These are phyloP conservation scores for Pocillopora meandrina DNA, from an alignment of 92 coral and sea anemone species.

Conservation along the genomic window DNA sequence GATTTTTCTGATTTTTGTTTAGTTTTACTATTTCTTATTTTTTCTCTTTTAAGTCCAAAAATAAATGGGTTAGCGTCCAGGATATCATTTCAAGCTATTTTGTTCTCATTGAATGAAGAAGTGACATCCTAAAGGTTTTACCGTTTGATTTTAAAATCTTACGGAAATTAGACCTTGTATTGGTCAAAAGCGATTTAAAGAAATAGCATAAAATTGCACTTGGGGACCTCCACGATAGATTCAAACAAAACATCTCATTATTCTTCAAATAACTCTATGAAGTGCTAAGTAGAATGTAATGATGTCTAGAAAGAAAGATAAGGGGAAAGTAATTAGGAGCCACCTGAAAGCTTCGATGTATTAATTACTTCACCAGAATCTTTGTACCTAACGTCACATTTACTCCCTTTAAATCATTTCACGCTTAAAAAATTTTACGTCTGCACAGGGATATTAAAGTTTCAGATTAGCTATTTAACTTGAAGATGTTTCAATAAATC, in stretches of 20 bases:
- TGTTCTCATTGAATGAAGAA: not conserved
- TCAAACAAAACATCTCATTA: slow-evolving; percentile 20
- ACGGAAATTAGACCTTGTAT: slow-evolving; percentile 5
- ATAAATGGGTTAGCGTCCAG: not conserved
- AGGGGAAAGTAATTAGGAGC: not conserved
- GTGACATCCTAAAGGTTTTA: not conserved
- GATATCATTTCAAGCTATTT: not conserved
- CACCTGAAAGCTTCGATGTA: not conserved
- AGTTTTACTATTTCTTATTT: not conserved
- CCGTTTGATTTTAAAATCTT: not conserved
- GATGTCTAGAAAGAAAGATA: not conserved
- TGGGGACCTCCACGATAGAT: not conserved
- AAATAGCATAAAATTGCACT: not conserved
- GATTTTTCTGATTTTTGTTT: too few relatives aligned
- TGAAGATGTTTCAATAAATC: too few relatives aligned
- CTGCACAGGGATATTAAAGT: not conserved
- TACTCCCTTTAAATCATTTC: too few relatives aligned
- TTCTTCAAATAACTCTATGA: not conserved
- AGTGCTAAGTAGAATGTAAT: not conserved
- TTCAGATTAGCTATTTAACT: too few relatives aligned
- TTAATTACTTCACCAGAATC: not conserved
- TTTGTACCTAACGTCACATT: not conserved
- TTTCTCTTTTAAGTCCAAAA: not conserved
- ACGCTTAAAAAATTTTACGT: not conserved
- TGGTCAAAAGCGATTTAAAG: not conserved